Evolutionary conservation across 2,797 vertebrate genomes (phyloP), one percentile per base, ranked within the genome.

Genomic region (Xiphorhynchus erythropygius): DNA sequence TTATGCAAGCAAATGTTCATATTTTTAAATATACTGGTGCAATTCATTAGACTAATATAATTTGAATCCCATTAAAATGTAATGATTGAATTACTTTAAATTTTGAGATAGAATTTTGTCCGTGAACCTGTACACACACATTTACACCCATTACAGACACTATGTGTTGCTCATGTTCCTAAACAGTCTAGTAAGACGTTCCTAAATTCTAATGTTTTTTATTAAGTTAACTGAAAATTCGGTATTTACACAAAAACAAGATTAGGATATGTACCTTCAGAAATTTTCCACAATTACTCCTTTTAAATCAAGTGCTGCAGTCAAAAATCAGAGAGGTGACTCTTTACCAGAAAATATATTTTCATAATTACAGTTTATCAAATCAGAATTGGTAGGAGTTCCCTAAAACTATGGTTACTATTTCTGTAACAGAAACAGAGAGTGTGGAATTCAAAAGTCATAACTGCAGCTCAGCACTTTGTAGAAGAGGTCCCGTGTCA

Each of bases 401-500:
- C 18, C 41, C 60, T 80, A 73, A 69, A 77, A 77, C 0, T 62
- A 44, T 32, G 47, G 27, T 63, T 68, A 63, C 12, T 56, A 13
- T 17, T 67, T 49, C n/a, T 79, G 21, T 10, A 57, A 37, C 52
- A 71, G 35, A 56, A 78, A 53, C 4, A 57, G 32, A 77, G 8
- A 8, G 41, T 33, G 35, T 2, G 0, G 1, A 77, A 64, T 12
- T 14, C 1, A 22, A 0, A 60, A 90, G 21, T 17, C 53, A 22
- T 22, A n/a, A 49, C 25, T 7, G 18, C 46, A 56, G 44, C 64
- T 63, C 53, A 64, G n/a, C 37, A 27, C 62, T 62, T n/a, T 11
- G 70, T 53, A 62, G 47, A 19, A 85, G 22, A 65, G 35, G 12
- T 71, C 44, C 49, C 25, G 32, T 44, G 42, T 23, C 67, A 75